These are phyloP conservation scores for Myodes glareolus DNA, from an alignment of 2,113 vertebrate genomes.

Conservation along the genomic window DNA sequence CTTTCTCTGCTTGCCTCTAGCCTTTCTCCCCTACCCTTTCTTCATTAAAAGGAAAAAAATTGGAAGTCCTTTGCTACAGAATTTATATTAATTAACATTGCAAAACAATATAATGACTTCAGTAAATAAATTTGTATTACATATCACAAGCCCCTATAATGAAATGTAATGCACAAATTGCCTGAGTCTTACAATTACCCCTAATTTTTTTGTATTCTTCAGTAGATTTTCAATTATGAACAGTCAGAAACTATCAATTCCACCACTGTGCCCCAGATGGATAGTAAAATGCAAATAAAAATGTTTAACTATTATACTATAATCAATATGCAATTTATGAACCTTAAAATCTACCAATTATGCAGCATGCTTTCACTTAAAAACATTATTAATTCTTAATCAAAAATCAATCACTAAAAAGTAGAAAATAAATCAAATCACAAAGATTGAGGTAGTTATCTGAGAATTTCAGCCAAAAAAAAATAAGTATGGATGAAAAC, in stretches of 20 bases:
- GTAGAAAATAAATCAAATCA: slow-evolving; percentile 52
- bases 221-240: slow-evolving; percentile 49
- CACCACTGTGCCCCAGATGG: not conserved
- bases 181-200: not conserved
- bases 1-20: not conserved
- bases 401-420: slow-evolving; percentile 57
- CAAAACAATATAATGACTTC: slow-evolving; percentile 14
- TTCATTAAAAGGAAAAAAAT: not conserved
- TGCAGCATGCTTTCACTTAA: slow-evolving; percentile 31
- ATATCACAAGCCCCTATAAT: not conserved
- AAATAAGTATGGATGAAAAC: slow-evolving; percentile 9
- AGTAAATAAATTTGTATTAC: slow-evolving; percentile 40
- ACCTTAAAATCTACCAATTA: slow-evolving; percentile 51
- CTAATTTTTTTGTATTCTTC: slow-evolving; percentile 29
- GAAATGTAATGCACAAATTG: slow-evolving; percentile 17
- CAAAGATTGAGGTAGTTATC: slow-evolving; percentile 4
- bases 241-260: slow-evolving; percentile 28
- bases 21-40: not conserved
- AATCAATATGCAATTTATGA: slow-evolving; percentile 52
- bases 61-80: slow-evolving; percentile 15
- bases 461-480: not conserved
- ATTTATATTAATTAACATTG: not conserved
- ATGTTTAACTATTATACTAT: slow-evolving; percentile 21
- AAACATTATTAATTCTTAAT: slow-evolving; percentile 61
- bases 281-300: not conserved